A percentile compares a stretch with the other conserved stretches of the same genome.
These are phyloP conservation scores for Columba janthina DNA, from an alignment of 2,113 vertebrate genomes.

Conservation along the genomic window DNA sequence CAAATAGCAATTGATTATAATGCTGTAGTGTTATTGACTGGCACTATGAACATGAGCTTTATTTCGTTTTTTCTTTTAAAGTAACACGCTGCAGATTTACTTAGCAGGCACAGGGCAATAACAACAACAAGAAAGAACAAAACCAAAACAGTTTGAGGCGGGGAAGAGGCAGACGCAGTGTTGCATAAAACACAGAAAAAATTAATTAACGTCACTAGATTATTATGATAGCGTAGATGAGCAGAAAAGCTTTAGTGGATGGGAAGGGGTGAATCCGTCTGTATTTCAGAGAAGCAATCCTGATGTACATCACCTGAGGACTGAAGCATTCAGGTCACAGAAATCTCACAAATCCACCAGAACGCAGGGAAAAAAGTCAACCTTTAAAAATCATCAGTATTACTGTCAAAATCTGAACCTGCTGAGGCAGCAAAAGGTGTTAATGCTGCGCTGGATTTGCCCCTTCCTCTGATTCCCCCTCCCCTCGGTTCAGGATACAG, in stretches of 20 bases:
- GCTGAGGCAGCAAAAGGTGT: neutral
- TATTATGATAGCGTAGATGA: neutral
- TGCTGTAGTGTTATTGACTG: conserved; percentile 91
- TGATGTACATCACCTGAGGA: conserved; percentile 2
- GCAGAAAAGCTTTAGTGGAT: neutral
- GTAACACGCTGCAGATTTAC: conserved; percentile 71
- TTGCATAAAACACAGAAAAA: neutral
- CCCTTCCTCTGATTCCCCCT: neutral
- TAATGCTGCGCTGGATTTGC: conserved; percentile 16
- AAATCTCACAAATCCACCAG: conserved; percentile 36
- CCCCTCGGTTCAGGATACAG: neutral
- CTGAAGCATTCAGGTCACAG: conserved; percentile 18
- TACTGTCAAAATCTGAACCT: neutral
- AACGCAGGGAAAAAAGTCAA: neutral
- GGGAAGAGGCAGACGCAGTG: neutral
- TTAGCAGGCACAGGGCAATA: conserved; percentile 8
- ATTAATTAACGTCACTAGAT: neutral
- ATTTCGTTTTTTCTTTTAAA: conserved; percentile 77
- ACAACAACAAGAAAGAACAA: neutral
- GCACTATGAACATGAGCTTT: conserved; percentile 75
- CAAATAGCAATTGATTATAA: conserved; percentile 98
- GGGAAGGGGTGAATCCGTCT: neutral
- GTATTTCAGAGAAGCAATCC: neutral
- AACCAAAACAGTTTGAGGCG: neutral
- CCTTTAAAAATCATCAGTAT: neutral